Conservation (phyloP, 2,797 vertebrate species). For the Dermochelys coriacea region DNA sequence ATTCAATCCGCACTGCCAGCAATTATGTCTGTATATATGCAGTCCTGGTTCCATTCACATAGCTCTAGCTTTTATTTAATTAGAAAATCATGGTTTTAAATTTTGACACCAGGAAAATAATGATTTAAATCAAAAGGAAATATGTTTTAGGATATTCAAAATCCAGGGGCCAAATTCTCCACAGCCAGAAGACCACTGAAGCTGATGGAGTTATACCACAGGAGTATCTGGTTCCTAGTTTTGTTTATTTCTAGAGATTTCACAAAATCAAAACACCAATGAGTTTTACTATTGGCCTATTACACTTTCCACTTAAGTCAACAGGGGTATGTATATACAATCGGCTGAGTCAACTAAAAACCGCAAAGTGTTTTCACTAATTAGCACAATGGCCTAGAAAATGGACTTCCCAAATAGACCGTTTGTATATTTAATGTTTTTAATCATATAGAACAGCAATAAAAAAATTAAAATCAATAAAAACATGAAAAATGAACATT, state of each 20-base stretch:
- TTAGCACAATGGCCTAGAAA: background rate
- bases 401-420: background rate
- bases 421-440: background rate
- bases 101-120: background rate
- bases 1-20: background rate
- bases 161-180: background rate
- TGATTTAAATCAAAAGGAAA: background rate
- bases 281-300: background rate
- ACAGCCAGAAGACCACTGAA: background rate
- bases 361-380: background rate
- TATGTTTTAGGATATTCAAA: background rate
- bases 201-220: background rate
- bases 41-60: background rate
- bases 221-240: background rate
- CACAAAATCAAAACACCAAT: background rate
- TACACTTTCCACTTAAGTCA: background rate
- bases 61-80: background rate
- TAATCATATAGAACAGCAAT: background rate
- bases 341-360: background rate
- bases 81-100: background rate
- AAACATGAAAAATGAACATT: background rate
- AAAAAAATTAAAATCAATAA: background rate
- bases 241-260: background rate
- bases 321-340: background rate
- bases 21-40: background rate